Evolutionary conservation across 2,888 invertebrate genomes (phyloP).

Genomic region (Bellardia pandia): DNA sequence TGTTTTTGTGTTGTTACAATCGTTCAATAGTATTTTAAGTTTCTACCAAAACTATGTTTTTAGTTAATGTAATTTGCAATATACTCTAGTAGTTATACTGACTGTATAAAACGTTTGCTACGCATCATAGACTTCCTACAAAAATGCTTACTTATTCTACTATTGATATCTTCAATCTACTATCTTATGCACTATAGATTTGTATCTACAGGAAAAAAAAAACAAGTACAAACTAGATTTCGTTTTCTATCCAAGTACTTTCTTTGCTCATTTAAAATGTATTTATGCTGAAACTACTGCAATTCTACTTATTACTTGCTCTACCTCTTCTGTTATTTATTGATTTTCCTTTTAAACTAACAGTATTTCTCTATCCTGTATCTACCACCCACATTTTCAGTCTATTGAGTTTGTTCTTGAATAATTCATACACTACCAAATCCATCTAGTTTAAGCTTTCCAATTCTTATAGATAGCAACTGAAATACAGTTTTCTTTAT

Average conservation of each 20-base stretch:
- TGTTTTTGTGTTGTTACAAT: no score
- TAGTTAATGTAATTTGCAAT: slow-evolving; percentile 31
- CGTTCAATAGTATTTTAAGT: slow-evolving; percentile 40
- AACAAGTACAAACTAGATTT: slow-evolving; percentile 23
- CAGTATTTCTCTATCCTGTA: background rate
- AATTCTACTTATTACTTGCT: background rate
- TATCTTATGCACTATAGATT: background rate
- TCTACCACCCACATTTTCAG: background rate
- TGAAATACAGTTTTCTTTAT: background rate
- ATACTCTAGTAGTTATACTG: background rate
- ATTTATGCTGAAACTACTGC: background rate
- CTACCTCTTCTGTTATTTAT: background rate
- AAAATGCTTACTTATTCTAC: background rate
- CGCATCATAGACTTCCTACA: background rate
- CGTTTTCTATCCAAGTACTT: background rate
- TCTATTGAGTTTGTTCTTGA: background rate
- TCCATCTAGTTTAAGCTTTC: background rate
- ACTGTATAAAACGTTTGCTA: background rate
- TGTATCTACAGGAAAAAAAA: background rate
- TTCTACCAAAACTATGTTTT: slow-evolving; percentile 51
- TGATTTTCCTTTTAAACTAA: background rate
- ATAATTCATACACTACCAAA: background rate
- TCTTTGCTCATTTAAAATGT: background rate
- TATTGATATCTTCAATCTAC: background rate
- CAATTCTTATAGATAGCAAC: background rate